Evolutionary conservation across 1,140 invertebrate genomes (phyloP), one percentile per base, ranked within the genome.

Genomic region (Tenebrio molitor): DNA sequence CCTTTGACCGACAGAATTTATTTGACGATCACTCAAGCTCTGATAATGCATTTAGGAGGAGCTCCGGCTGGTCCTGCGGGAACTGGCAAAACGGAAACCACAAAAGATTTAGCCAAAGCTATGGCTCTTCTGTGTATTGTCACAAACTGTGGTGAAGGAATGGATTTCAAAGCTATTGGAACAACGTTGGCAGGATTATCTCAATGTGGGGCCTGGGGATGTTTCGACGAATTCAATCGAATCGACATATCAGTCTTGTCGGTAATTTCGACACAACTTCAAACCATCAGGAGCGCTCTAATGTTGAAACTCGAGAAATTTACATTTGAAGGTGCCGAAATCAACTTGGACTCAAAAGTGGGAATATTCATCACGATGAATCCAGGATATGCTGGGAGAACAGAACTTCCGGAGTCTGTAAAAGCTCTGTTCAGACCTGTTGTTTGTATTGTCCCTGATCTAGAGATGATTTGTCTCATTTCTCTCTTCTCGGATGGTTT

Each of bases 331-430:
- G 92, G 91, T 1, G 88, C 91, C 79, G 91, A 95, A 77, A 96
- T 97, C 46, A 84, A 84, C 4, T 78, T 97, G 78, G 93, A 97
- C 82, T 83, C 85, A 5, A 94, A 95, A 85, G 91, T 96, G 10
- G 95, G 95, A 1, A 92, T 97, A 63, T 97, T 97, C 80, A 95
- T 97, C 36, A 97, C 95, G 5, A 96, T 97, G 94, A 97, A 97
- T 86, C 94, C 94, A 0, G 95, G 94, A 2, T 96, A 97, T 81
- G 93, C 94, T 0, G 94, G 95, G 0, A 88, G 94, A 44, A 96
- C 94, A 0, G 94, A 97, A 79, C 84, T 97, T 21, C 95, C 95
- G 0, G 95, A 97, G 83, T 95, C 94, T 0, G 92, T 97, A 0
- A 97, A 97, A 82, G 92, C 93, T 0, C 82, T 96, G 0, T 97